Percentiles rank a stretch among this genome's conserved stretches.
Evolutionary conservation across 2,888 invertebrate genomes (phyloP).

Genomic region (Agrotis exclamationis): DNA sequence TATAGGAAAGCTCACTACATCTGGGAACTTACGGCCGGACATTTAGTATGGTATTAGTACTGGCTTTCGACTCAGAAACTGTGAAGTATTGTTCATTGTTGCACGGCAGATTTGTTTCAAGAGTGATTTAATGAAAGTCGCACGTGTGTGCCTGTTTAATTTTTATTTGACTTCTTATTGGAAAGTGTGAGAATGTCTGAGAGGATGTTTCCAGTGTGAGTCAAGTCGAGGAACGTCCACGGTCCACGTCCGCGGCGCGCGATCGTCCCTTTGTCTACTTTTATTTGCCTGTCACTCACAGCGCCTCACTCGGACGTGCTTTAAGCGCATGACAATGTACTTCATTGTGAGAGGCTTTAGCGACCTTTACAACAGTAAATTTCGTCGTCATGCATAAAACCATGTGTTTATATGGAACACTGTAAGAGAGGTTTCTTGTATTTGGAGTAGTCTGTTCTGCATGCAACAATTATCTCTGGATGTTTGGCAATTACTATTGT

Average conservation of each 20-base stretch:
- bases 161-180: constrained; percentile 56
- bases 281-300: constrained; percentile 89
- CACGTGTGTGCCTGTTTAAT: constrained; percentile 47
- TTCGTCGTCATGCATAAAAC: constrained; percentile 88
- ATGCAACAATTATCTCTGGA: constrained; percentile 71
- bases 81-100: constrained; percentile 74
- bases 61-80: constrained; percentile 73
- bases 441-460: constrained; percentile 63
- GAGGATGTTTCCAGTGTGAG: constrained; percentile 61
- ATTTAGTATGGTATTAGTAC: constrained; percentile 76
- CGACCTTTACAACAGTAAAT: constrained; percentile 85
- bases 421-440: constrained; percentile 65
- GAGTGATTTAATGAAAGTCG: constrained; percentile 64
- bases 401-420: constrained; percentile 80
- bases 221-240: constrained; percentile 57
- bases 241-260: constrained; percentile 69
- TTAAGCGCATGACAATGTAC: constrained; percentile 84
- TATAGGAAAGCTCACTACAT: constrained; percentile 81
- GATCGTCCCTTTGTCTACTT: constrained; percentile 81
- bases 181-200: constrained; percentile 82
- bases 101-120: constrained; percentile 66
- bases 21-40: constrained; percentile 84
- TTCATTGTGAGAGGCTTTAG: constrained; percentile 84
- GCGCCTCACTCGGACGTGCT: constrained; percentile 79
- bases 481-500: constrained; percentile 55